phyloP scores from a whole-genome alignment of 2,797 vertebrate species.

The Molossus molossus region DNA sequence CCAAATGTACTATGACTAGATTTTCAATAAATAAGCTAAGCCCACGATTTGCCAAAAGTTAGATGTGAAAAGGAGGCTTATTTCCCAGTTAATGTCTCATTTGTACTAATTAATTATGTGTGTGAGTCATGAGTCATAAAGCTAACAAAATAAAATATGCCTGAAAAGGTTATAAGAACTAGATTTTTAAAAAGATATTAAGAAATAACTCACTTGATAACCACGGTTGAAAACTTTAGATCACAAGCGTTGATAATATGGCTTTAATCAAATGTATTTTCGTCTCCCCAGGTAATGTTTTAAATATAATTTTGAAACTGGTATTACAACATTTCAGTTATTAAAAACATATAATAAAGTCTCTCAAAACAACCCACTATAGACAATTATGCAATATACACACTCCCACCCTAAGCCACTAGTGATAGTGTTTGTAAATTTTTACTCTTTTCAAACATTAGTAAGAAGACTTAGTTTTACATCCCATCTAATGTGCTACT shows the following conservation, averaged over 20 bases:
- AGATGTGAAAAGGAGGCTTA: background rate
- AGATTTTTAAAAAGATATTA: background rate
- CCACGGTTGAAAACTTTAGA: slow-evolving; percentile 61
- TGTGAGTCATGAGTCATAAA: background rate
- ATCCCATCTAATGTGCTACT: background rate
- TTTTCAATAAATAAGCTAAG: background rate
- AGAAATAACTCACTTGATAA: slow-evolving; percentile 63
- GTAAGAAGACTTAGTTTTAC: background rate
- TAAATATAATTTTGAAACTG: slow-evolving; percentile 31
- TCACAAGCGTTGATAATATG: background rate
- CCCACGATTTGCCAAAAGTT: background rate
- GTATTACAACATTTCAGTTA: background rate
- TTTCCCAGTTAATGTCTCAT: slow-evolving; percentile 44
- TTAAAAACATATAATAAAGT: slow-evolving; percentile 3
- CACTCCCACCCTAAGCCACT: background rate
- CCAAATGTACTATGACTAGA: background rate
- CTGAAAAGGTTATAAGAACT: slow-evolving; percentile 63
- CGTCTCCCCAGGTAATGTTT: slow-evolving; percentile 49
- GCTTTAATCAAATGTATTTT: slow-evolving; percentile 38
- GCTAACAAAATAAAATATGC: slow-evolving; percentile 56
- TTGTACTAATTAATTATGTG: slow-evolving; percentile 53
- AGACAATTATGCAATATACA: background rate
- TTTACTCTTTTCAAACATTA: background rate
- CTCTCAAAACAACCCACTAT: slow-evolving; percentile 7
- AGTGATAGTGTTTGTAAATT: background rate